These are phyloP conservation scores for Linepithema humile DNA, from an alignment of 1,140 invertebrate genomes.

Conservation along the genomic window DNA sequence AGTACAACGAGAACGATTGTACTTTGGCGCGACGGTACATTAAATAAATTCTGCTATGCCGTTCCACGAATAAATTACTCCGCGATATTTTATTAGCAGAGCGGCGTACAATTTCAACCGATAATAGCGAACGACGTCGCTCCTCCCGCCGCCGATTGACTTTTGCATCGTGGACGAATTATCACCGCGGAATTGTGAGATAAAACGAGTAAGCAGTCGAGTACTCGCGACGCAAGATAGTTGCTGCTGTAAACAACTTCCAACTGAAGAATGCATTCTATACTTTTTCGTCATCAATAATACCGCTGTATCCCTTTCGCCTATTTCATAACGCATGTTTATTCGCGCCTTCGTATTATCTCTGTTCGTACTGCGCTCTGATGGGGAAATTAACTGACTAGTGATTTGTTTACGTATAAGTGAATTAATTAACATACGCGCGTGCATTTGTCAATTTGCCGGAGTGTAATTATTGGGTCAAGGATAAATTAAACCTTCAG, in stretches of 20 bases:
- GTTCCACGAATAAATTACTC: slow-evolving; percentile 25
- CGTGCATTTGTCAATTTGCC: neutral
- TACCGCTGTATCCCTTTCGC: slow-evolving; percentile 41
- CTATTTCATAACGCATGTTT: slow-evolving; percentile 40
- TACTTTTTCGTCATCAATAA: slow-evolving; percentile 41
- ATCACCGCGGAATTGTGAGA: slow-evolving; percentile 37
- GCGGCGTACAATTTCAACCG: slow-evolving; percentile 30
- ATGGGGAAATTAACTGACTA: slow-evolving; percentile 27
- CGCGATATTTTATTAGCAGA: slow-evolving; percentile 37
- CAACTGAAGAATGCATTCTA: slow-evolving; percentile 31
- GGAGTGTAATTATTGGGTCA: slow-evolving; percentile 21
- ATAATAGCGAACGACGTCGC: slow-evolving; percentile 34
- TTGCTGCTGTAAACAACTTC: slow-evolving; percentile 37
- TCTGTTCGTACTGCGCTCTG: neutral
- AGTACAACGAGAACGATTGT: neutral
- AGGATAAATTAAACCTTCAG: neutral
- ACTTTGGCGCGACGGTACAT: neutral
- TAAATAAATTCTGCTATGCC: slow-evolving; percentile 13
- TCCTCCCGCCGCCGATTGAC: slow-evolving; percentile 44
- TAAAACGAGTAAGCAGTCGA: slow-evolving; percentile 38
- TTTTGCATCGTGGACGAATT: slow-evolving; percentile 50
- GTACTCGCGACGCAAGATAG: slow-evolving; percentile 31
- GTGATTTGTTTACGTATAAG: slow-evolving; percentile 24
- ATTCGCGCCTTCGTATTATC: slow-evolving; percentile 8
- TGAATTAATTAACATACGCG: slow-evolving; percentile 21